Conservation (phyloP, 1,140 invertebrate species). For the Caenorhabditis latens region DNA sequence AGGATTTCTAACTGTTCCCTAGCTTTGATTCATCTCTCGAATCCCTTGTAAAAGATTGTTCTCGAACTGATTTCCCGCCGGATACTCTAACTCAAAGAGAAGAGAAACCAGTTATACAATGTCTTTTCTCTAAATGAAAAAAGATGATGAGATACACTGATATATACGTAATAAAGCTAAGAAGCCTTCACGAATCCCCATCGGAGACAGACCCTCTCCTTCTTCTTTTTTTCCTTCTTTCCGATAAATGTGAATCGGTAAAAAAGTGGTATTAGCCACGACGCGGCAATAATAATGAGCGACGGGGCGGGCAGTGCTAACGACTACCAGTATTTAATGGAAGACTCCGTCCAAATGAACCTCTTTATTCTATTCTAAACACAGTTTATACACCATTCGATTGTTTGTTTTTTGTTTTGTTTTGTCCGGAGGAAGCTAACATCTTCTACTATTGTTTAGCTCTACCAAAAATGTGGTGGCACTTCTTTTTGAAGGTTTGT, state of each 20-base stretch:
- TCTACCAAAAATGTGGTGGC: slow-evolving; percentile 24
- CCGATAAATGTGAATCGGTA: slow-evolving; percentile 53
- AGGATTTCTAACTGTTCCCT: no score
- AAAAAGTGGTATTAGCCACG: slow-evolving; percentile 52
- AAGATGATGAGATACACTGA: slow-evolving; percentile 54
- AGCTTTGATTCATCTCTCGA: no score
- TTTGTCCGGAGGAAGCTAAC: not conserved
- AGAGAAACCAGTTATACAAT: slow-evolving; percentile 45
- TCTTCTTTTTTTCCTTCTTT: not conserved
- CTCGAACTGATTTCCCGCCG: no score
- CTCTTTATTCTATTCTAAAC: slow-evolving; percentile 41
- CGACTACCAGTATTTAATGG: slow-evolving; percentile 55
- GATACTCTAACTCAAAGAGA: not conserved
- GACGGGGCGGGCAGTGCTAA: slow-evolving; percentile 41
- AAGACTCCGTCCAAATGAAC: slow-evolving; percentile 41
- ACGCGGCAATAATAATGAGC: slow-evolving; percentile 51
- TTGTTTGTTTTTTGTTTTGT: not conserved
- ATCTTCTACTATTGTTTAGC: not conserved
- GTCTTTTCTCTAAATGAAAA: not conserved
- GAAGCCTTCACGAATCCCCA: slow-evolving; percentile 44
- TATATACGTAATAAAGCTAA: slow-evolving; percentile 51
- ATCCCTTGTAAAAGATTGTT: not conserved
- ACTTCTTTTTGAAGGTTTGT: slow-evolving; percentile 23
- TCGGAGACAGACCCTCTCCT: not conserved
- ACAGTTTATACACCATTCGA: slow-evolving; percentile 21